Evolutionary conservation across 2,113 vertebrate species (phyloP), one percentile per base, ranked within the genome.

Genomic region (Proteles cristata): DNA sequence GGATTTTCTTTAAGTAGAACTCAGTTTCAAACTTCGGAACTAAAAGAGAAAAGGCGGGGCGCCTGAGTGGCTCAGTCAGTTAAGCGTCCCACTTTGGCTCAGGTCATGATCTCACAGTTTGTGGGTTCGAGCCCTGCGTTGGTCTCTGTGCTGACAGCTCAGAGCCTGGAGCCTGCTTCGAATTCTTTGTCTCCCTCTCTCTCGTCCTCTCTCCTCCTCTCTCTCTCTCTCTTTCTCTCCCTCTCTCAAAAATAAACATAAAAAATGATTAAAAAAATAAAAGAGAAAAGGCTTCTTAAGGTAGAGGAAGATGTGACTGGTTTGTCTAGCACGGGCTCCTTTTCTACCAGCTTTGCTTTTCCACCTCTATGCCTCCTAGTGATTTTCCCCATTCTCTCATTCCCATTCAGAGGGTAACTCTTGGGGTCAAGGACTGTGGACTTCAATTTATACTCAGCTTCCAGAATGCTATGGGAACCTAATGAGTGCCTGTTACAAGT

Each of bases 21-120:
- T 93, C 55, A 11, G 50, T 86, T 93, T 94, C 74, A 71, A 90
- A 92, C 65, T 39, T 90, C 81, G 88, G 65, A 92, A 90, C n/a
- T 55, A 7, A 74, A 89, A n/a, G 66, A 65, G 23, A 63, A 83
- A 86, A 65, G 43, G 39, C 39, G 39, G 39, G 39, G 39, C 39
- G 39, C 39, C 39, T 39, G 39, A 39, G 39, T 39, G 39, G 39
- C 39, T 39, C 39, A 39, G 39, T 39, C 39, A 3, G 3, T 39
- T 39, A 39, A 39, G 39, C 3, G 39, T 39, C 39, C 3, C 3
- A 39, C 39, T 39, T 39, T 3, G 39, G 39, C 39, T 39, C 39
- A 39, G 39, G 39, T 39, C 39, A 39, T 39, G 39, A 39, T 39
- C 39, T 39, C 39, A 39, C 39, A 39, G 39, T 39, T 39, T 39